A percentile compares a stretch with the other conserved stretches of the same genome.
These are phyloP conservation scores for Dicaeum eximium DNA, from an alignment of 2,113 vertebrate genomes.

Conservation along the genomic window DNA sequence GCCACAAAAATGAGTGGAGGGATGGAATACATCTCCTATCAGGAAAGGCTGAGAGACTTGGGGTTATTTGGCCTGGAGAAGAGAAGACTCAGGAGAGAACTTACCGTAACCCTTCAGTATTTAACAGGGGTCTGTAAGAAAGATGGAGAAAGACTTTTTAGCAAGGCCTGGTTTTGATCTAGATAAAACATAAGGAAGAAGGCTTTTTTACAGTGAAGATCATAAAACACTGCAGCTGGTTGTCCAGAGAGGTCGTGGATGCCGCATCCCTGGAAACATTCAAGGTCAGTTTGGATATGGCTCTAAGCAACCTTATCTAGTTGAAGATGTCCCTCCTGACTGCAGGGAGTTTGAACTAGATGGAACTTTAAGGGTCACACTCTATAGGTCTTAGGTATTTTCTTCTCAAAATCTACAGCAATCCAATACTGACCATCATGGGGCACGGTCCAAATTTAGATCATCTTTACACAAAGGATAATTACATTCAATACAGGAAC, in stretches of 20 bases:
- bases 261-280: not conserved
- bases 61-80: not conserved
- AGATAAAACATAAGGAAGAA: not conserved
- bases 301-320: not conserved
- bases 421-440: not conserved
- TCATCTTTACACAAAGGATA: not conserved
- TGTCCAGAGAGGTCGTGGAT: not conserved
- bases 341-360: not conserved
- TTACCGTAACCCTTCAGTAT: not conserved
- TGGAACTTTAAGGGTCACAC: not conserved
- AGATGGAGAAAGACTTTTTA: not conserved
- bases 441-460: not conserved
- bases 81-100: not conserved
- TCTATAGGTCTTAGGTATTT: not conserved
- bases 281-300: not conserved
- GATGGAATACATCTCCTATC: not conserved
- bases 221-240: rapidly evolving
- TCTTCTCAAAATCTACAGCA: not conserved
- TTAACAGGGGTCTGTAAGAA: not conserved
- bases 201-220: not conserved
- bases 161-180: not conserved
- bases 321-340: not conserved
- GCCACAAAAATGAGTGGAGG: not conserved
- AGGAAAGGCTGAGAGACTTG: not conserved
- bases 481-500: not conserved